These are phyloP conservation scores for Turnix velox DNA, from an alignment of 2,113 vertebrate genomes.

Conservation along the genomic window DNA sequence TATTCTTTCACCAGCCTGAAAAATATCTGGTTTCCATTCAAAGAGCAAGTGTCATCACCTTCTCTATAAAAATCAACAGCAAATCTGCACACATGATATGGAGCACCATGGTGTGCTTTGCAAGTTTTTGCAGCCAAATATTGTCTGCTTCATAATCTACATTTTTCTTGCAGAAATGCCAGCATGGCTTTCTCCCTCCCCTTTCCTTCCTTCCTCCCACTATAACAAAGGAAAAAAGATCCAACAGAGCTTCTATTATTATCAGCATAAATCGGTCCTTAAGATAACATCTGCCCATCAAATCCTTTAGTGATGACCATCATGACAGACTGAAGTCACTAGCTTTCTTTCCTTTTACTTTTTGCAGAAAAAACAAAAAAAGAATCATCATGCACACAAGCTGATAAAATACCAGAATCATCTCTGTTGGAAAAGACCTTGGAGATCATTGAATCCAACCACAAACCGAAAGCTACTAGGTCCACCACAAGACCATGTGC, in stretches of 20 bases:
- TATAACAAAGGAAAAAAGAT: conserved; percentile 40
- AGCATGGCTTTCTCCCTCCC: conserved; percentile 43
- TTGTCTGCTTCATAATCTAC: conserved; percentile 60
- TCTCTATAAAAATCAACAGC: conserved; percentile 30
- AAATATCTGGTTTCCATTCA: conserved; percentile 14
- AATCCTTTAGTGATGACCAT: conserved; percentile 29
- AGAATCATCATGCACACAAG: not conserved
- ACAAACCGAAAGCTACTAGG: not conserved
- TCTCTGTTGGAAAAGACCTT: not conserved
- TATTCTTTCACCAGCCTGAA: conserved; percentile 38
- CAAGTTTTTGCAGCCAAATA: conserved; percentile 61
- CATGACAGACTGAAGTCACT: not conserved
- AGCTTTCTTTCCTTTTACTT: not conserved
- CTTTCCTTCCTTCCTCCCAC: not conserved
- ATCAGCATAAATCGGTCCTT: conserved; percentile 3
- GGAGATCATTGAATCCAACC: not conserved
- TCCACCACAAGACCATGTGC: not conserved
- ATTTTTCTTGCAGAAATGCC: conserved; percentile 54
- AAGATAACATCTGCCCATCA: conserved; percentile 1
- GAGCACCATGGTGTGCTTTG: conserved; percentile 43
- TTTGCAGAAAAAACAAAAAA: not conserved
- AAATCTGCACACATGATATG: conserved; percentile 27
- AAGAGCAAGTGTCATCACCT: conserved; percentile 23
- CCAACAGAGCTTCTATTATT: not conserved
- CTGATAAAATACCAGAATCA: not conserved